Conservation (phyloP, 2,113 vertebrate species). For the Dicerorhinus sumatrensis region DNA sequence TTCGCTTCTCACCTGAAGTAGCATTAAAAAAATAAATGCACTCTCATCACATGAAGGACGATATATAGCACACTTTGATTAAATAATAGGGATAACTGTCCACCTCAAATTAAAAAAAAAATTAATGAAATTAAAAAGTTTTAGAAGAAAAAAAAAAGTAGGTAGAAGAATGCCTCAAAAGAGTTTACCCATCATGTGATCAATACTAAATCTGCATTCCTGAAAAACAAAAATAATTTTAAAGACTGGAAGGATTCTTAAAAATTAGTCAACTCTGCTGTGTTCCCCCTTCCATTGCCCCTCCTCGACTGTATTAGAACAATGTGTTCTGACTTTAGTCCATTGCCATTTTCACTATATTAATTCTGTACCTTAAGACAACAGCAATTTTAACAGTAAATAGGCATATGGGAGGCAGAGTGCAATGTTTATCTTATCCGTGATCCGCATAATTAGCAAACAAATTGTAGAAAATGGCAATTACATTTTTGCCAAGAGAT, state of each 20-base stretch:
- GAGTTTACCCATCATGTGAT: neutral
- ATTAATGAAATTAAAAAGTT: neutral
- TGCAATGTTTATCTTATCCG: neutral
- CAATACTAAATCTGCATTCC: neutral
- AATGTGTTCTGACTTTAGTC: neutral
- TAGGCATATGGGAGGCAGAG: neutral
- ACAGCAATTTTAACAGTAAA: neutral
- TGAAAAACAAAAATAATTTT: slow-evolving; percentile 40
- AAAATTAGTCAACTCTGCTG: neutral
- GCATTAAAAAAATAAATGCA: neutral
- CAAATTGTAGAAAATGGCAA: neutral
- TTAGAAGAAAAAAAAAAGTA: neutral
- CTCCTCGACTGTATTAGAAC: neutral
- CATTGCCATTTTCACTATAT: neutral
- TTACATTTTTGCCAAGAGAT: neutral
- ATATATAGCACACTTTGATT: neutral
- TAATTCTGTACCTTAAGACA: neutral
- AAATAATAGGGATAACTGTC: neutral
- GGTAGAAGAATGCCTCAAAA: neutral
- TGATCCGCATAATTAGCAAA: neutral
- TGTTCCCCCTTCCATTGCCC: neutral
- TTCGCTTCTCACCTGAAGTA: neutral
- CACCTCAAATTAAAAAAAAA: neutral
- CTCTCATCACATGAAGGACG: neutral
- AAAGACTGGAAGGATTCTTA: neutral